Base-by-base conservation (phyloP, 2,797 vertebrate genomes). In the Poeciliopsis turneri region DNA sequence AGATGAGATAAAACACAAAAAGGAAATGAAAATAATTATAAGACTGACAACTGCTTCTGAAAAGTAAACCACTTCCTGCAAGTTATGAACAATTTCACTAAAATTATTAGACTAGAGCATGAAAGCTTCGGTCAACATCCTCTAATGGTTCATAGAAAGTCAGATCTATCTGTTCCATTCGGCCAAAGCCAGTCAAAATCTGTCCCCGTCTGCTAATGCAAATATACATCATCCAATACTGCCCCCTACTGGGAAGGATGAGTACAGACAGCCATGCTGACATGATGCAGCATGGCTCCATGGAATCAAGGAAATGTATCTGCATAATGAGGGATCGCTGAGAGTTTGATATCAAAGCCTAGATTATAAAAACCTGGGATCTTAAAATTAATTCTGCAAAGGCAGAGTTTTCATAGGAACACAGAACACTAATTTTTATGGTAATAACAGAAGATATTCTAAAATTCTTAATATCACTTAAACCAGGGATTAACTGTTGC, bases 1-100 rank as follows among this genome's bases (percentile, higher is more conserved):
- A 76, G 83, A 45, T 86, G 86, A 91, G 86, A 90, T 90, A 89
- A 89, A 92, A 82, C 72, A 76, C 77, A 91, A 90, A 88, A 93
- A 90, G 87, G 78, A 87, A 92, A 93, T 93, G 92, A 92, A 77
- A 91, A 89, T 91, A 92, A 92, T 90, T 91, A 94, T 92, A 91
- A 93, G 91, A 82, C 53, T 28, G 72, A 43, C 36, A 68, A 77
- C 84, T 81, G 88, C 71, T 75, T 84, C 61, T 81, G 78, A 89
- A 90, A 84, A 86, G 86, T 79, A 92, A 77, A 57, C 66, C 43
- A 78, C 88, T 70, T 76, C 78, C 53, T 4, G 33, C 8, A 71
- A 83, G 76, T 85, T 75, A 41, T 77, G 28, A 72, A 43, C 33
- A 78, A 83, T 84, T 76, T 84, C 69, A 59, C 81, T 87, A 78